Evolutionary conservation across 2,888 invertebrate species (phyloP).

Genomic region (Leptopilina myrica): DNA sequence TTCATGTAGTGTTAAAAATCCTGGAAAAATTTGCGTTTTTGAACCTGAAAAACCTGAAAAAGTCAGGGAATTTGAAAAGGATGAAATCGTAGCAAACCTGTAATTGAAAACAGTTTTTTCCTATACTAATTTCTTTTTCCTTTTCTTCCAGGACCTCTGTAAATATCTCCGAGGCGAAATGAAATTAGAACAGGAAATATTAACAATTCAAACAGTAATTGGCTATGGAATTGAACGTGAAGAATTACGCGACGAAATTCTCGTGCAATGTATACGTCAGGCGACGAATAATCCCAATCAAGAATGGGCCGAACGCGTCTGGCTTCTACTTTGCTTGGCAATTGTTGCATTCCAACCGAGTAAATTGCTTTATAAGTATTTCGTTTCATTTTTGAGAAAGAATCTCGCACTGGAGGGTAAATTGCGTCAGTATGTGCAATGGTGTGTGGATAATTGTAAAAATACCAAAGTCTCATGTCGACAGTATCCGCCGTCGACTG

Average conservation of each 20-base stretch:
- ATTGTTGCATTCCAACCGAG: slow-evolving; percentile 95
- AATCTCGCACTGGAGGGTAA: slow-evolving; percentile 84
- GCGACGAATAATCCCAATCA: slow-evolving; percentile 92
- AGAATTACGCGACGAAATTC: slow-evolving; percentile 94
- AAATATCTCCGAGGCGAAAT: slow-evolving; percentile 94
- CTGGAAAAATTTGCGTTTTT: no score
- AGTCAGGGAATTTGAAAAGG: no score
- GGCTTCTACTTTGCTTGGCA: slow-evolving; percentile 92
- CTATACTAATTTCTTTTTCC: not conserved
- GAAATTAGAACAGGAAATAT: slow-evolving; percentile 89
- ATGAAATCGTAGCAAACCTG: no score
- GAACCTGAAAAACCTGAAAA: no score
- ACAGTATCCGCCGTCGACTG: slow-evolving; percentile 91
- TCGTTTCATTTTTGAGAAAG: slow-evolving; percentile 86
- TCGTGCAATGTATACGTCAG: slow-evolving; percentile 92
- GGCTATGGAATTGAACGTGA: slow-evolving; percentile 93
- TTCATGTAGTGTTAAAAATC: no score
- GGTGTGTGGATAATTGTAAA: slow-evolving; percentile 95
- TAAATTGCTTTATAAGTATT: slow-evolving; percentile 88
- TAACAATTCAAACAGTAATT: slow-evolving; percentile 90
- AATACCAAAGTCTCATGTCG: slow-evolving; percentile 90
- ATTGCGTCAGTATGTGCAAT: slow-evolving; percentile 91
- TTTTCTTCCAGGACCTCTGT: slow-evolving; percentile 85
- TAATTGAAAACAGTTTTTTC: no score
- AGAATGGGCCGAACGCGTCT: slow-evolving; percentile 90